Conservation (phyloP, 2,797 vertebrate species). For the Ptychobarbus kaznakovi region DNA sequence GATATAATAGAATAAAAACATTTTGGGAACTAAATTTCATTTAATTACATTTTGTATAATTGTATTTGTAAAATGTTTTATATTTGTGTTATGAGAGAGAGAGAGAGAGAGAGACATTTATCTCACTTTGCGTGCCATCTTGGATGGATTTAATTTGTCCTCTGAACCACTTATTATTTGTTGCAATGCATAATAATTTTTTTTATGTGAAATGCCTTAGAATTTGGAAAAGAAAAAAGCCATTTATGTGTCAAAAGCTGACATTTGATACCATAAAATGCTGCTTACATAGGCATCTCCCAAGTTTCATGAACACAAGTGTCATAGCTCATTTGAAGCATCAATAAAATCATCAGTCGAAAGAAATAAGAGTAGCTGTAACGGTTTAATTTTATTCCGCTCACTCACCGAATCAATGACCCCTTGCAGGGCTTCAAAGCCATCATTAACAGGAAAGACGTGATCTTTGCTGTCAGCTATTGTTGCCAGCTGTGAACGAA, state of each 20-base stretch:
- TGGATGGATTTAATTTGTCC: not conserved
- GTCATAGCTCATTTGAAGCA: not conserved
- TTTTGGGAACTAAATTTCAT: too few species aligned
- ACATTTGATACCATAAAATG: not conserved
- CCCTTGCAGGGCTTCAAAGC: slow-evolving; percentile 88
- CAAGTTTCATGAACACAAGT: not conserved
- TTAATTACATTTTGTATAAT: not conserved
- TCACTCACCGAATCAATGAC: slow-evolving; percentile 91
- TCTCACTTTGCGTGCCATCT: not conserved
- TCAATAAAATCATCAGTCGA: not conserved
- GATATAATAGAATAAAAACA: too few species aligned
- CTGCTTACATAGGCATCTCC: not conserved
- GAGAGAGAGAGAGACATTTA: not conserved
- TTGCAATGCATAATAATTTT: not conserved
- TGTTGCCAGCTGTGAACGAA: slow-evolving; percentile 84
- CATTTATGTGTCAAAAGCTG: not conserved
- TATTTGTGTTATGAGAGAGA: too few species aligned
- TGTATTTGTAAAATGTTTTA: not conserved
- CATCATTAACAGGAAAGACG: slow-evolving; percentile 95
- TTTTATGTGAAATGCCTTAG: not conserved
- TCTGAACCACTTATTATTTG: not conserved
- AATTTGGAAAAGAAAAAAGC: not conserved
- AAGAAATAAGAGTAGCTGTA: not conserved
- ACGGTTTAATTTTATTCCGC: not conserved
- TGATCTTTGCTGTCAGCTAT: slow-evolving; percentile 97